These are phyloP conservation scores for Autographa gamma DNA, from an alignment of 2,888 invertebrate genomes.

Conservation along the genomic window DNA sequence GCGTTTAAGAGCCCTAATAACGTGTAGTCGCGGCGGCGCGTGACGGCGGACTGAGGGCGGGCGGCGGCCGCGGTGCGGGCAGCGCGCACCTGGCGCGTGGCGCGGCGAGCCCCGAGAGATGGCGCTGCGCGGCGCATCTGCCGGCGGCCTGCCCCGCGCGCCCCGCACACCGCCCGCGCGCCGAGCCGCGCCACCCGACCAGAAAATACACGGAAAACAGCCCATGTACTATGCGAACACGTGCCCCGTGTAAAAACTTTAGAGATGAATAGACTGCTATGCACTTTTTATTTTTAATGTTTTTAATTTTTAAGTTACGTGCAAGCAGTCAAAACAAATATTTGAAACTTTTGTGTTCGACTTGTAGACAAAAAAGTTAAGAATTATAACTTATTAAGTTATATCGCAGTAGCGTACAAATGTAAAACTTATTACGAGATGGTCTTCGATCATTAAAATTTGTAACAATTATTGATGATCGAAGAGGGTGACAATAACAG, in stretches of 20 bases:
- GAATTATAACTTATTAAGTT: too few relatives aligned
- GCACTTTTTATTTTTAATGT: slow-evolving; percentile 63
- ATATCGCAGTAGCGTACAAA: not conserved
- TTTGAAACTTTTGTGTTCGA: not conserved
- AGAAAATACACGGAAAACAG: slow-evolving; percentile 87
- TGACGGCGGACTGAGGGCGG: slow-evolving; percentile 87
- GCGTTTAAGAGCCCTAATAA: slow-evolving; percentile 74
- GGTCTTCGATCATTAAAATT: too few relatives aligned
- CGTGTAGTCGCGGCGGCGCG: slow-evolving; percentile 84
- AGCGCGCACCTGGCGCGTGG: slow-evolving; percentile 81
- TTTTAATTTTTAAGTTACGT: slow-evolving; percentile 19
- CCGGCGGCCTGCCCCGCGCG: slow-evolving; percentile 71
- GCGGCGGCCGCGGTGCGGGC: slow-evolving; percentile 84
- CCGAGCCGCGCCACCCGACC: slow-evolving; percentile 73
- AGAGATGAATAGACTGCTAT: slow-evolving; percentile 72
- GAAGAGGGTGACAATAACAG: too few relatives aligned
- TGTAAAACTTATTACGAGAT: too few relatives aligned
- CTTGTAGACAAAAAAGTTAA: not conserved
- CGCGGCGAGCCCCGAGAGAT: slow-evolving; percentile 78
- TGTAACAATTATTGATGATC: too few relatives aligned
- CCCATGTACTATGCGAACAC: slow-evolving; percentile 81
- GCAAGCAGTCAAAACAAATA: slow-evolving; percentile 27
- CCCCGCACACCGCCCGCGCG: slow-evolving; percentile 60
- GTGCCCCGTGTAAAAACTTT: slow-evolving; percentile 84
- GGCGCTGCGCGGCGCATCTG: slow-evolving; percentile 88